Percentiles rank a stretch among this genome's conserved stretches.
Conservation (phyloP, 2,113 vertebrate genomes). For the Motacilla alba region DNA sequence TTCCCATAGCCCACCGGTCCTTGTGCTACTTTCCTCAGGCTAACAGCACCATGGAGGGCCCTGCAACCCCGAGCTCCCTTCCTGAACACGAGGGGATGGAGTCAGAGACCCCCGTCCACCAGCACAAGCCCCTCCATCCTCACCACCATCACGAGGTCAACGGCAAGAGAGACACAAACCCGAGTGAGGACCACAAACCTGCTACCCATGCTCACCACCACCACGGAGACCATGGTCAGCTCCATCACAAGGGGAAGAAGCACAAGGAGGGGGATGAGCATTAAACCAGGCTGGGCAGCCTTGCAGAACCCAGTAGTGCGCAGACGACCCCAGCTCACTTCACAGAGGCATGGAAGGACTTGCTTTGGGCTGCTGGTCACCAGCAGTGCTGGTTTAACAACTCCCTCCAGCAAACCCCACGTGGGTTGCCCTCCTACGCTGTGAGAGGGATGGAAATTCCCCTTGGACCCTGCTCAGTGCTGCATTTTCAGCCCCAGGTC, state of each 20-base stretch:
- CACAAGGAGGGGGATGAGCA: not conserved
- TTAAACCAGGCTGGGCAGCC: not conserved
- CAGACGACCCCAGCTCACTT: not conserved
- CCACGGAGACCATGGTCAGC: not conserved
- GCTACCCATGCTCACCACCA: not conserved
- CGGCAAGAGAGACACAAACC: not conserved
- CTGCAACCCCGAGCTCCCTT: not conserved
- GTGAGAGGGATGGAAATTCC: not conserved
- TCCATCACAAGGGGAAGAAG: not conserved
- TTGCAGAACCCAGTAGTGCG: not conserved
- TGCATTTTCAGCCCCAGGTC: not conserved
- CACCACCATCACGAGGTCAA: not conserved
- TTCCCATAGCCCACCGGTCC: not conserved
- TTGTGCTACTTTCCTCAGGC: not conserved
- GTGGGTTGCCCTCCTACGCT: rapidly evolving
- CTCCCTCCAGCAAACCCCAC: not conserved
- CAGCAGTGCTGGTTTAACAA: not conserved
- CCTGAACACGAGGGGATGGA: not conserved
- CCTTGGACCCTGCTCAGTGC: not conserved
- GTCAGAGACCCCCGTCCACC: not conserved
- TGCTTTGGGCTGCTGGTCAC: not conserved
- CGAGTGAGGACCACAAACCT: not conserved
- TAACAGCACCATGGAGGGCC: not conserved
- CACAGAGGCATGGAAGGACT: not conserved
- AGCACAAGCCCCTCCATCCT: not conserved